Evolutionary conservation across 2,888 invertebrate species (phyloP), one percentile per base, ranked within the genome.

Genomic region (Tinea pellionella): DNA sequence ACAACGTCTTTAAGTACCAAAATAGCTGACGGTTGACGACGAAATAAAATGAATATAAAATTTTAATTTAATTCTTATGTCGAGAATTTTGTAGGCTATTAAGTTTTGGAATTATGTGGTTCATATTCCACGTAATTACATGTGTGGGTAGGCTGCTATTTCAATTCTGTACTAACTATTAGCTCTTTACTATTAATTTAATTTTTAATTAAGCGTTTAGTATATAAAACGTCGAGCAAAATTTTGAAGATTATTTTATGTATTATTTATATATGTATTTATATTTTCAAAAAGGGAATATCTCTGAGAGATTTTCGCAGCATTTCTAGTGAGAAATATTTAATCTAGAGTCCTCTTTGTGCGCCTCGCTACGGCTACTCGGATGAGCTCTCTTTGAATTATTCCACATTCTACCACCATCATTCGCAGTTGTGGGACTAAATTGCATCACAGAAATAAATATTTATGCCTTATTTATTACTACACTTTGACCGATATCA

Each of bases 291-390:
- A 47, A 47, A 47, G 47, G 47, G 47, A 47, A 47, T 37, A 37
- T 47, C n/a, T 47, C 15, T 47, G 47, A 47, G 47, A 47, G 47
- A 47, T 47, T 15, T 47, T 47, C 13, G n/a, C 15, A 16, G 16
- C 47, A 47, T 47, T 47, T 47, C 47, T 47, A 47, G 47, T 47
- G 47, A 47, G 47, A 47, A 37, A 47, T 47, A 47, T 47, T 47
- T 47, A 47, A 47, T 47, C 47, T 47, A 9, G 37, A 37, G 37
- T 37, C 37, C 24, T 37, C 37, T 37, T 37, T 37, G 37, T 12
- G 37, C 3, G 9, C 37, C 4, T 37, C 37, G 37, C 37, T 37
- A 37, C 37, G 37, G 37, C 37, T 37, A 37, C 37, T 37, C 37
- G 37, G 37, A 37, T 37, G 37, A 37, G 37, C 37, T 37, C 37